These are phyloP conservation scores for Larimichthys crocea DNA, from an alignment of 2,113 vertebrate species.

Conservation along the genomic window DNA sequence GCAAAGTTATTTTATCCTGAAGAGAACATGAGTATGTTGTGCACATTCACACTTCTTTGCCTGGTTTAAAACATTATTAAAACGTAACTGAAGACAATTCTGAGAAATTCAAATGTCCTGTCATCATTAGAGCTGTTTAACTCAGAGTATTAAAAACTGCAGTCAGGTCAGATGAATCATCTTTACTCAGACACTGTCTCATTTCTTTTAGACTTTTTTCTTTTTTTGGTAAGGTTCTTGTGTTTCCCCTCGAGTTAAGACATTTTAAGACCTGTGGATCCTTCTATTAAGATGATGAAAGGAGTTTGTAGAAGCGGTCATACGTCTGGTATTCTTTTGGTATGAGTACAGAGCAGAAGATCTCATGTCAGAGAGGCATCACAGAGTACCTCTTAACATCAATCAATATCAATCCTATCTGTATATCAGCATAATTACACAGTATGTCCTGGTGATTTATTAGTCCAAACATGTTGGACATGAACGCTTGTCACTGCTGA, in stretches of 20 bases:
- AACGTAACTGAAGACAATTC: too few species aligned
- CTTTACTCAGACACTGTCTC: not conserved
- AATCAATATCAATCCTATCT: not conserved
- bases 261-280: not conserved
- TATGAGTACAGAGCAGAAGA: too few species aligned
- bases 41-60: too few species aligned
- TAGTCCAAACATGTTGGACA: constrained; percentile 23
- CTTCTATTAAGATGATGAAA: not conserved
- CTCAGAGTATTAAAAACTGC: not conserved
- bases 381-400: not conserved
- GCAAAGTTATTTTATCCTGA: not conserved
- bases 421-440: not conserved
- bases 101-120: too few species aligned
- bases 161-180: not conserved
- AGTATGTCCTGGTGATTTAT: not conserved
- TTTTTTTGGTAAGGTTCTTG: too few species aligned
- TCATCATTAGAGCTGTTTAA: too few species aligned
- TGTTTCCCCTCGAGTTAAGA: not conserved
- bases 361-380: not conserved
- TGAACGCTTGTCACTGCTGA: constrained; percentile 23
- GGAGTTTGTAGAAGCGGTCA: not conserved
- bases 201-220: too few species aligned
- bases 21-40: too few species aligned
- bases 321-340: too few species aligned
- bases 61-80: too few species aligned